Evolutionary conservation across 2,888 invertebrate species (phyloP).

Genomic region (Microplitis manilae): DNA sequence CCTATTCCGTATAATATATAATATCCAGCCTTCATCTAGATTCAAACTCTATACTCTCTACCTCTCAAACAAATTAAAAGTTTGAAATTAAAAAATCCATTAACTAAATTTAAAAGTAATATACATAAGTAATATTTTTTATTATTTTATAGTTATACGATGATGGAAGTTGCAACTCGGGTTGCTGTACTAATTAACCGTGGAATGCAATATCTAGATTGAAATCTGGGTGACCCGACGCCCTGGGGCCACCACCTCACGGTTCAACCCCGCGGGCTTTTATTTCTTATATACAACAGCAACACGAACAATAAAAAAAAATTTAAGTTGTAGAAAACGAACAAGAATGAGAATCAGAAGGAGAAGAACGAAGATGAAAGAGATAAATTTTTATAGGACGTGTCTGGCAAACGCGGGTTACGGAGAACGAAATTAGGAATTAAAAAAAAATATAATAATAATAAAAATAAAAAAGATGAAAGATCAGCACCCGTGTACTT

Average conservation of each 20-base stretch:
- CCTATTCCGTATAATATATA: slow-evolving; percentile 2
- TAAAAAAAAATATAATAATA: not conserved
- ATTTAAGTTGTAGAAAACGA: not conserved
- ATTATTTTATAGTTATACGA: not conserved
- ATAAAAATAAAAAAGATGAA: slow-evolving; percentile 10
- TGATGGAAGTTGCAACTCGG: slow-evolving; percentile 61
- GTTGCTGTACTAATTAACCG: slow-evolving; percentile 70
- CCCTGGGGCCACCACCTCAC: slow-evolving; percentile 68
- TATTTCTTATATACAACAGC: not conserved
- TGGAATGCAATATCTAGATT: slow-evolving; percentile 71
- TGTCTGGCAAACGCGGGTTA: slow-evolving; percentile 30
- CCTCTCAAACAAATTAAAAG: too few species aligned
- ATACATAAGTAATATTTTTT: too few species aligned
- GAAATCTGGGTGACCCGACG: slow-evolving; percentile 71
- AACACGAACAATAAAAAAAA: slow-evolving; percentile 12
- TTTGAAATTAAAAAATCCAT: not conserved
- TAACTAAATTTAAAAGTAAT: not conserved
- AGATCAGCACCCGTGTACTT: slow-evolving; percentile 41
- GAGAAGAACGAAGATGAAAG: not conserved
- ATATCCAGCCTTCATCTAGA: too few species aligned
- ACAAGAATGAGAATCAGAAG: not conserved
- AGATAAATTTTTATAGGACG: slow-evolving; percentile 23
- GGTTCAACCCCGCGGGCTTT: slow-evolving; percentile 55
- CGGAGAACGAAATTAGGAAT: slow-evolving; percentile 18
- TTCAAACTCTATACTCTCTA: too few species aligned